phyloP scores from a whole-genome alignment of 2,888 invertebrate genomes.

The Troilus luridus region DNA sequence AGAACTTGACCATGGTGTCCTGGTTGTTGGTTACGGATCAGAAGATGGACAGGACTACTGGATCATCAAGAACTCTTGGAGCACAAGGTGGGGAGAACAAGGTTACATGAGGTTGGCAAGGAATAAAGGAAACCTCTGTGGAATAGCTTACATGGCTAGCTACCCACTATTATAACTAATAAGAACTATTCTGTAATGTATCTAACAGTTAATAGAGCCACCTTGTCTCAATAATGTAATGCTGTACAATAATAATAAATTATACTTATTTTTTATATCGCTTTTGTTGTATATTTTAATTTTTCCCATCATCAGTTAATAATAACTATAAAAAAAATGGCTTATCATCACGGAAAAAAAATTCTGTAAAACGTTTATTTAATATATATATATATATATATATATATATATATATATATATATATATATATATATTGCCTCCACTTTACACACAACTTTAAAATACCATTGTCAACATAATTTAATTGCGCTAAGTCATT shows the following conservation, averaged over 20 bases:
- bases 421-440: no score
- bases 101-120: slow-evolving; percentile 28
- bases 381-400: no score
- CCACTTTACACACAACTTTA: no score
- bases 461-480: no score
- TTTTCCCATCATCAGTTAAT: not conserved
- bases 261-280: not conserved
- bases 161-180: not conserved
- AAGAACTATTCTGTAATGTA: not conserved
- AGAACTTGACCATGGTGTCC: slow-evolving; percentile 55
- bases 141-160: slow-evolving; percentile 29
- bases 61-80: slow-evolving; percentile 58
- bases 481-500: no score
- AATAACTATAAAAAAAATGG: not conserved
- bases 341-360: not conserved
- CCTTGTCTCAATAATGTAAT: not conserved
- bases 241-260: not conserved
- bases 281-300: not conserved
- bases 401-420: no score
- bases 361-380: not conserved
- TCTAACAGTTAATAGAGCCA: not conserved
- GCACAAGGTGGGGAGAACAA: slow-evolving; percentile 19
- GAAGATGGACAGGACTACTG: slow-evolving; percentile 51
- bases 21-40: slow-evolving; percentile 51
- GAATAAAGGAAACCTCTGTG: slow-evolving; percentile 8